These are phyloP conservation scores for Coenonympha arcania DNA, from an alignment of 2,888 invertebrate genomes.

Conservation along the genomic window DNA sequence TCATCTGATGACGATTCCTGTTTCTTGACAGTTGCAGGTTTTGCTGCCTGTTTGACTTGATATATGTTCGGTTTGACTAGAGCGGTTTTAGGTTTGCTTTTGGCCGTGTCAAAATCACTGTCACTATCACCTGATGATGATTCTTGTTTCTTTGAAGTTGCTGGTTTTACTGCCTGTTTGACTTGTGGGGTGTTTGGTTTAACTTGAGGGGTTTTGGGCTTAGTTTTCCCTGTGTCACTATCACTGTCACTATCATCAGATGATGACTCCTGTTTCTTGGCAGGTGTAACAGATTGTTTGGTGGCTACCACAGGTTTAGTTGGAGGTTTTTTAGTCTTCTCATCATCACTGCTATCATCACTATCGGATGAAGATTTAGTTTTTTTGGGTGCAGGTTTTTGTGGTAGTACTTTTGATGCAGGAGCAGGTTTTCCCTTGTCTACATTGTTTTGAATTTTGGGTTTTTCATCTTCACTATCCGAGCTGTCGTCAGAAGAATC, in stretches of 20 bases:
- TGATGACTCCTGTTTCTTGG: slow-evolving; percentile 45
- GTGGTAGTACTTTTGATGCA: slow-evolving; percentile 26
- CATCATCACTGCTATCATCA: slow-evolving; percentile 52
- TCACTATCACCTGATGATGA: slow-evolving; percentile 47
- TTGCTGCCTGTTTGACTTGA: slow-evolving; percentile 28
- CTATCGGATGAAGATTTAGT: slow-evolving; percentile 54
- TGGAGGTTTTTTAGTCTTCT: slow-evolving; percentile 40
- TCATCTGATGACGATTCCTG: slow-evolving; percentile 48
- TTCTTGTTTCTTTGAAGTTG: slow-evolving; percentile 16
- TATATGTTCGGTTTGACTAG: slow-evolving; percentile 24
- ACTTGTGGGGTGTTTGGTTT: no score
- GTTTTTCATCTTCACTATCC: slow-evolving; percentile 51
- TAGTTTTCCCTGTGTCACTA: slow-evolving; percentile 32
- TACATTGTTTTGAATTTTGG: slow-evolving; percentile 30
- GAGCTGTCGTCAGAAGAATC: slow-evolving; percentile 49
- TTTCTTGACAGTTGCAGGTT: slow-evolving; percentile 41
- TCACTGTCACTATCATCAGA: slow-evolving; percentile 46
- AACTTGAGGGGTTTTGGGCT: no score
- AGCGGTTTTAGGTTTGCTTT: slow-evolving; percentile 28
- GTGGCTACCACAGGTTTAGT: slow-evolving; percentile 10
- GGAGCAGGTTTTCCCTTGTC: slow-evolving; percentile 16
- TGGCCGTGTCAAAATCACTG: slow-evolving; percentile 45
- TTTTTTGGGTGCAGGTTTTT: slow-evolving; percentile 39
- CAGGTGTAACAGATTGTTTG: no score
- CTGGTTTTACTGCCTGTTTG: slow-evolving; percentile 9